phyloP scores from a whole-genome alignment of 2,113 vertebrate genomes.

The Microcebus murinus region DNA sequence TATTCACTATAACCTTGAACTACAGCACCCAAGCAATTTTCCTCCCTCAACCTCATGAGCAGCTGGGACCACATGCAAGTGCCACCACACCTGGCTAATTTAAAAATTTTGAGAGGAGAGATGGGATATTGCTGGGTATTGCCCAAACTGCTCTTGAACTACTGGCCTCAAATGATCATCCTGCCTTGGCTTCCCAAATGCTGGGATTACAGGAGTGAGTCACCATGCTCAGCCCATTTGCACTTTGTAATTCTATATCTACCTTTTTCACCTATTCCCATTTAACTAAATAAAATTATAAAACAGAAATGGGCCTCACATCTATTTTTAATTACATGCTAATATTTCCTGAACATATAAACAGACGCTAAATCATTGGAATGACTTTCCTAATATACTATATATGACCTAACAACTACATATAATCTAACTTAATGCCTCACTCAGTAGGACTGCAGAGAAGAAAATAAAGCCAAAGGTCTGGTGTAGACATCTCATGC shows the following conservation, averaged over 20 bases:
- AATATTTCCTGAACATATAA: conserved; percentile 3
- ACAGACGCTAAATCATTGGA: background rate
- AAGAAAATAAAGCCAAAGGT: background rate
- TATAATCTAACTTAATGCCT: background rate
- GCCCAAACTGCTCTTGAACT: too few relatives aligned
- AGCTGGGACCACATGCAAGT: too few relatives aligned
- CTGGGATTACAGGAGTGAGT: too few relatives aligned
- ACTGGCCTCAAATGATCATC: too few relatives aligned
- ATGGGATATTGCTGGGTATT: too few relatives aligned
- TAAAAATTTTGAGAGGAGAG: too few relatives aligned
- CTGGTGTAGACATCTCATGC: background rate
- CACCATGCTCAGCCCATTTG: too few relatives aligned
- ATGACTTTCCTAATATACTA: background rate
- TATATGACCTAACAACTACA: background rate
- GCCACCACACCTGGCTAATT: too few relatives aligned
- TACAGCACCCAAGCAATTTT: too few relatives aligned
- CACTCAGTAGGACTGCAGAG: background rate
- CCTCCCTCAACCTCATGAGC: too few relatives aligned
- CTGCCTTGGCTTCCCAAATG: too few relatives aligned
- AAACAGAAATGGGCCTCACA: background rate
- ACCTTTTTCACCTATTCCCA: background rate
- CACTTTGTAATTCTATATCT: background rate
- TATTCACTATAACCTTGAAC: too few relatives aligned
- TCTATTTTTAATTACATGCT: background rate
- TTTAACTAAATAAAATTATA: conserved; percentile 51